Percentiles rank a stretch among this genome's conserved stretches.
Conservation (phyloP, 2,113 vertebrate species). For the Neodontobutis hainanensis region DNA sequence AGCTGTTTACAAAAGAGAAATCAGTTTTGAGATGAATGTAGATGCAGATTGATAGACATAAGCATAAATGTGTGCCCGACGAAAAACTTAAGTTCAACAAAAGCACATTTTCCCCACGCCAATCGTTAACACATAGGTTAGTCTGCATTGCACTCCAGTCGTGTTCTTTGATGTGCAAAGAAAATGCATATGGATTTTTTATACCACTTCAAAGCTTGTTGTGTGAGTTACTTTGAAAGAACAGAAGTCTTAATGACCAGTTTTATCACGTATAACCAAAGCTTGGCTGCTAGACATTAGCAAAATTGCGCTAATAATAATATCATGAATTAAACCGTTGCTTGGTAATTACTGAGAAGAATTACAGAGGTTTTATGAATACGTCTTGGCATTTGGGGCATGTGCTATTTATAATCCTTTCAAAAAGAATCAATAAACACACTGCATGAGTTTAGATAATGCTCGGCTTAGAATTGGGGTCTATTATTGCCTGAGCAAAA, state of each 20-base stretch:
- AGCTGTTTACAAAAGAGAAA: slow-evolving; percentile 10
- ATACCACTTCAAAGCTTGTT: slow-evolving; percentile 2
- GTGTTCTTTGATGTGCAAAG: slow-evolving; percentile 7
- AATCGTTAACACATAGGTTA: neutral
- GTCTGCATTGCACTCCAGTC: neutral
- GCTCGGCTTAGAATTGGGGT: neutral
- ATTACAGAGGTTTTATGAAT: neutral
- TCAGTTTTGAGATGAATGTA: slow-evolving; percentile 8
- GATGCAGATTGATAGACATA: neutral
- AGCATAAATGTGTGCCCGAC: slow-evolving; percentile 1
- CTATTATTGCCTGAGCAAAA: slow-evolving; percentile 2
- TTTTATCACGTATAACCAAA: neutral
- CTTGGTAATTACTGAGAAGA: neutral
- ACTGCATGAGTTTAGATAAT: neutral
- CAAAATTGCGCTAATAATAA: neutral
- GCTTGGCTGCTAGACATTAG: neutral
- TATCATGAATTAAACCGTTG: neutral
- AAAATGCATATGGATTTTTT: slow-evolving; percentile 3
- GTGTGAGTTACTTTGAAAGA: neutral
- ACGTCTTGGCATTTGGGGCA: neutral
- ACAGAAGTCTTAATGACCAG: slow-evolving; percentile 1
- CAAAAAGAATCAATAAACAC: slow-evolving; percentile 3
- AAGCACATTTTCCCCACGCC: neutral
- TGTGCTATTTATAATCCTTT: neutral
- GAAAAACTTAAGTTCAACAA: neutral